Conservation (phyloP, 2,797 vertebrate genomes). For the Mareca penelope region DNA sequence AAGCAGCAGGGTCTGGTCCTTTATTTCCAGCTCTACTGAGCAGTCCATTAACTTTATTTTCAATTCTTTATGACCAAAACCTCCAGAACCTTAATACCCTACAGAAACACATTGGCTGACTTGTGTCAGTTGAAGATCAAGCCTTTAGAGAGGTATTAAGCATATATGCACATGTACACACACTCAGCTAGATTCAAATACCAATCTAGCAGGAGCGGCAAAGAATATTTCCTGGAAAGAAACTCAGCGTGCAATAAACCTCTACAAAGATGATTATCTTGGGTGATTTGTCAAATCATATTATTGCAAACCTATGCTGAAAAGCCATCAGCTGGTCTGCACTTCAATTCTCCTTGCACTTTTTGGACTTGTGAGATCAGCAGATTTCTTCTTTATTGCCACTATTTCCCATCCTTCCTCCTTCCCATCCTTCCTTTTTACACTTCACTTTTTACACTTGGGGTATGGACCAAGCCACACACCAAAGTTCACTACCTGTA, state of each 20-base stretch:
- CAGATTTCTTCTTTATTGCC: background rate
- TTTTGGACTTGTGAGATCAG: background rate
- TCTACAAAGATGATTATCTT: background rate
- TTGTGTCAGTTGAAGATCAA: background rate
- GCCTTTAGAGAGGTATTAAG: background rate
- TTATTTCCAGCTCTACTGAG: background rate
- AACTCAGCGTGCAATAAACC: background rate
- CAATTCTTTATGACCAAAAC: background rate
- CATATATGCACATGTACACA: background rate
- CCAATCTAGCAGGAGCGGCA: background rate
- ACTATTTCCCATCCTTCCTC: background rate
- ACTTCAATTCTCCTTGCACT: background rate
- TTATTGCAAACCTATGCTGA: background rate
- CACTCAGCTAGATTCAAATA: background rate
- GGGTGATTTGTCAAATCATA: conserved; percentile 3
- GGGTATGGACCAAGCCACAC: background rate
- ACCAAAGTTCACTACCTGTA: background rate
- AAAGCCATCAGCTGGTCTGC: background rate
- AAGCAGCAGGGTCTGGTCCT: background rate
- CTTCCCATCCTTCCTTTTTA: background rate
- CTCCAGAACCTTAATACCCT: background rate
- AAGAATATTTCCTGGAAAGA: conserved; percentile 18
- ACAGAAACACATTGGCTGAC: background rate
- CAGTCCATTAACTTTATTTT: background rate
- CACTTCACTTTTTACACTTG: too few species aligned